Evolutionary conservation across 2,797 vertebrate species (phyloP).

Genomic region (Rhadinocentrus ornatus): DNA sequence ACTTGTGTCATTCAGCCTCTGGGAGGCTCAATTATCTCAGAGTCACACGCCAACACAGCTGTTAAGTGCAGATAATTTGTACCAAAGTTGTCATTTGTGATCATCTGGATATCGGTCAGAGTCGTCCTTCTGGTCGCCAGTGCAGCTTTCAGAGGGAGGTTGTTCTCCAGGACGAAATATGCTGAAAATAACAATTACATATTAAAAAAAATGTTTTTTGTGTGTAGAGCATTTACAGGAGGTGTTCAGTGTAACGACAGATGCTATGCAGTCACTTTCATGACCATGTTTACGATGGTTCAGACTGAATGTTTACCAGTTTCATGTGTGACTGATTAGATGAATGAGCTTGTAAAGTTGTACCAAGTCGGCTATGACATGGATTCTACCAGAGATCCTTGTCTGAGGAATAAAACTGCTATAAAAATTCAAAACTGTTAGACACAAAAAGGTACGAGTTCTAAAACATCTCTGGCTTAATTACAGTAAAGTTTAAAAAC

Average conservation of each 20-base stretch:
- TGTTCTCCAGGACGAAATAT: constrained; percentile 80
- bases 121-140: constrained; percentile 71
- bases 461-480: neutral
- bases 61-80: constrained; percentile 37
- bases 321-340: neutral
- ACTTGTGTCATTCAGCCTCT: neutral
- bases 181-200: constrained; percentile 54
- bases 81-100: constrained; percentile 79
- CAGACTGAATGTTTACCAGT: neutral
- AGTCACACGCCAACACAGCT: constrained; percentile 8
- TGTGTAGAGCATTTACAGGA: neutral
- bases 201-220: neutral
- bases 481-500: neutral
- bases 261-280: neutral
- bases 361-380: no score
- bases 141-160: constrained; percentile 65
- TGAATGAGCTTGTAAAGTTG: no score
- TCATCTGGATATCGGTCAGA: constrained; percentile 54
- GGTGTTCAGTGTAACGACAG: neutral
- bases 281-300: neutral
- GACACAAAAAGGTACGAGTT: no score
- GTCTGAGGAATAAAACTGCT: no score
- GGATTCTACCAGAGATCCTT: no score
- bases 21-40: constrained; percentile 25
- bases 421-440: no score